Conservation (phyloP, 2,888 invertebrate species). For the Amphipoea oculea region DNA sequence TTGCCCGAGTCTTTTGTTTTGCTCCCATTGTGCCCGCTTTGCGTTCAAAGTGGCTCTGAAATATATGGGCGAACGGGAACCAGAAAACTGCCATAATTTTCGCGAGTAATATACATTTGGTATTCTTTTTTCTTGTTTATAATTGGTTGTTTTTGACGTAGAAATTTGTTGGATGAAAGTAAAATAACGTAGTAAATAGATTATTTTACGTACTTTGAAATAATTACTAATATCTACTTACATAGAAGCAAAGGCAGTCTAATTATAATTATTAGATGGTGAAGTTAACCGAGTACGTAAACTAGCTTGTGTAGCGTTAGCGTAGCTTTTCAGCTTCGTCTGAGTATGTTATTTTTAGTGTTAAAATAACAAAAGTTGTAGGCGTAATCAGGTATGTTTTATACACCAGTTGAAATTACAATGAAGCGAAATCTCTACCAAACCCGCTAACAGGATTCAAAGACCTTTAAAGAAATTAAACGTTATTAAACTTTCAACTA, state of each 20-base stretch:
- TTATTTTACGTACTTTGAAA: neutral
- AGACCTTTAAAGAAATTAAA: neutral
- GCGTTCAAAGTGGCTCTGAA: conserved; percentile 54
- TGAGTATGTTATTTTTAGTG: no score
- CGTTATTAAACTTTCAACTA: neutral
- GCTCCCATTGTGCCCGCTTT: conserved; percentile 54
- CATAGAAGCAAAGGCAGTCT: neutral
- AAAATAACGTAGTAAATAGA: neutral
- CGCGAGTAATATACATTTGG: conserved; percentile 27
- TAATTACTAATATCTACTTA: neutral
- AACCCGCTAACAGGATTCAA: neutral
- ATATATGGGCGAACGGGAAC: conserved; percentile 51
- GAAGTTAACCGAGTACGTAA: neutral
- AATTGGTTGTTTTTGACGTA: conserved; percentile 21
- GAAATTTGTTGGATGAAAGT: neutral
- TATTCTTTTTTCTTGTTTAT: conserved; percentile 18
- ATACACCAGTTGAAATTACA: conserved; percentile 12
- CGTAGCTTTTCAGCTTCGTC: neutral
- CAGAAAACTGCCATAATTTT: conserved; percentile 47
- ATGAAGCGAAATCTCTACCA: neutral
- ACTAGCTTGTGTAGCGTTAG: neutral
- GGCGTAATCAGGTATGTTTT: neutral
- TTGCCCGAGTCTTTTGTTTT: conserved; percentile 63
- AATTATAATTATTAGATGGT: neutral
- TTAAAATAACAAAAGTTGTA: no score